Conservation (phyloP, 2,888 invertebrate genomes). For the Heliconius ismenius region DNA sequence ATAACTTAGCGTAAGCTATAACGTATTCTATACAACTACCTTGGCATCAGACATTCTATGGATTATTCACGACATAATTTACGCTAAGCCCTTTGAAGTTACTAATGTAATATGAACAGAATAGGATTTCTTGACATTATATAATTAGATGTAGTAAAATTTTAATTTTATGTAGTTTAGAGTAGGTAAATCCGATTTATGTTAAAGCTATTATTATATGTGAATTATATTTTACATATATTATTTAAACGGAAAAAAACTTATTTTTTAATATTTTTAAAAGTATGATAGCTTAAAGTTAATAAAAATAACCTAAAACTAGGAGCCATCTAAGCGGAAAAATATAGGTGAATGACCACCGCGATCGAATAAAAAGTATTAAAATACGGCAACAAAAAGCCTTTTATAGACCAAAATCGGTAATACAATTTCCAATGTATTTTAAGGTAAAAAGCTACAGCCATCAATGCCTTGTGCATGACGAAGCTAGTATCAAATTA, state of each 20-base stretch:
- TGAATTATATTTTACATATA: neutral
- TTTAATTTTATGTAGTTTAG: neutral
- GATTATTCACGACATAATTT: slow-evolving; percentile 15
- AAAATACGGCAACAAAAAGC: neutral
- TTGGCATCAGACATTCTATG: slow-evolving; percentile 12
- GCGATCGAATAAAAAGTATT: neutral
- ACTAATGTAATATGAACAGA: slow-evolving; percentile 4
- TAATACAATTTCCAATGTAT: slow-evolving; percentile 10
- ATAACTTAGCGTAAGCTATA: slow-evolving; percentile 1
- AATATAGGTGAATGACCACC: slow-evolving; percentile 7
- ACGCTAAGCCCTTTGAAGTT: slow-evolving; percentile 24
- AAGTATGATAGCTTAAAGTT: neutral
- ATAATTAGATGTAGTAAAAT: neutral
- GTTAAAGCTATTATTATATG: neutral
- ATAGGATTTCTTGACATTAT: neutral
- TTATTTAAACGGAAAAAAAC: neutral
- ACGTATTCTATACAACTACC: neutral
- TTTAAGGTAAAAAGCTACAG: slow-evolving; percentile 6
- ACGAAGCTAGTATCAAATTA: neutral
- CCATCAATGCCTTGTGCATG: neutral
- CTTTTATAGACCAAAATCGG: neutral
- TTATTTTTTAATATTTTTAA: neutral
- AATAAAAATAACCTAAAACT: neutral
- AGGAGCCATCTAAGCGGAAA: neutral
- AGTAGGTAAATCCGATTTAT: neutral